These are phyloP conservation scores for Pelobates fuscus DNA, from an alignment of 2,113 vertebrate species.

Conservation along the genomic window DNA sequence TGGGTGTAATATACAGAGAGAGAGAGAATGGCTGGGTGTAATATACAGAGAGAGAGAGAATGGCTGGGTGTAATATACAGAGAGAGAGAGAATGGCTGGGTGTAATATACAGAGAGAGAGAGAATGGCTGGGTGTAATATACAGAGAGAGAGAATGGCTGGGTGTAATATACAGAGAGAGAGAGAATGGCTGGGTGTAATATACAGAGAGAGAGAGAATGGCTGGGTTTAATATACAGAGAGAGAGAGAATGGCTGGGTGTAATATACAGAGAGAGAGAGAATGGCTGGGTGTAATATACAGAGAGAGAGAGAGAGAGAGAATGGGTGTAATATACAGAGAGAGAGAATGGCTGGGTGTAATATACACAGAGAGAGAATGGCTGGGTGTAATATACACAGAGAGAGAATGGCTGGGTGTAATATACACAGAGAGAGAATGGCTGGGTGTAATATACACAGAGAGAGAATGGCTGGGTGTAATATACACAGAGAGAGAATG, in stretches of 20 bases:
- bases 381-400: background rate
- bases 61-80: background rate
- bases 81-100: no score
- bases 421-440: background rate
- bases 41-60: slow-evolving; percentile 37
- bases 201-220: slow-evolving; percentile 34
- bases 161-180: background rate
- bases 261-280: background rate
- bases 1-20: background rate
- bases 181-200: slow-evolving; percentile 11
- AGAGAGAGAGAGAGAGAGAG: background rate
- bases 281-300: background rate
- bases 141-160: background rate
- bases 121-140: no score
- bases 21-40: slow-evolving; percentile 5
- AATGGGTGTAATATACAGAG: background rate
- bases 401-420: no score
- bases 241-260: no score
- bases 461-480: slow-evolving; percentile 5
- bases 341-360: slow-evolving; percentile 5
- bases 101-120: background rate
- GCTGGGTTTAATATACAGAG: background rate
- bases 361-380: slow-evolving; percentile 32
- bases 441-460: background rate
- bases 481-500: slow-evolving; percentile 32